Evolutionary conservation across 2,797 vertebrate species (phyloP).

Genomic region (Menidia menidia): DNA sequence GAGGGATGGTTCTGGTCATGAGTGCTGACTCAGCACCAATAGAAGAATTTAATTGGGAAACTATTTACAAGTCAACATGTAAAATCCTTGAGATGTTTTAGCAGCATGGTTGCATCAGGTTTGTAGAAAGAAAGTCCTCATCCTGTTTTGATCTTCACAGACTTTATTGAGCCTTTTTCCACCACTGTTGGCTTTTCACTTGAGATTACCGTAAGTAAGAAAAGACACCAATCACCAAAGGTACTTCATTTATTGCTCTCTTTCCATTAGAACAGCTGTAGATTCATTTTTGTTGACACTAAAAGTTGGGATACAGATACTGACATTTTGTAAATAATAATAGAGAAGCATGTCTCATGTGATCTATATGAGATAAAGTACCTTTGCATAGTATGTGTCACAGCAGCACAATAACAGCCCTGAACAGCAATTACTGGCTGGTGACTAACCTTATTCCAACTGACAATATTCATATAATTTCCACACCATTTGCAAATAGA

Average conservation of each 20-base stretch:
- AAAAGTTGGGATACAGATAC: too few relatives aligned
- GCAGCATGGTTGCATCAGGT: slow-evolving; percentile 29
- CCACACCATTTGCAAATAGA: slow-evolving; percentile 56
- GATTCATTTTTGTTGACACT: too few relatives aligned
- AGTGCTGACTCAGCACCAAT: slow-evolving; percentile 72
- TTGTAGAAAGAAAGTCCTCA: slow-evolving; percentile 5
- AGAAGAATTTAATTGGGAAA: slow-evolving; percentile 60
- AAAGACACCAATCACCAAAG: too few relatives aligned
- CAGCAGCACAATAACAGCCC: slow-evolving; percentile 41
- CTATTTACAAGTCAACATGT: slow-evolving; percentile 34
- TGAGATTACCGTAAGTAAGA: too few relatives aligned
- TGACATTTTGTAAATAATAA: too few relatives aligned
- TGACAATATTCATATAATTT: slow-evolving; percentile 77
- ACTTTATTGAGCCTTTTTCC: not conserved
- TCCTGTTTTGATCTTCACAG: slow-evolving; percentile 18
- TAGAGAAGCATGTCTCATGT: not conserved
- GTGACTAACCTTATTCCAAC: slow-evolving; percentile 72
- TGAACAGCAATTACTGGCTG: slow-evolving; percentile 42
- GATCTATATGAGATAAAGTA: slow-evolving; percentile 50
- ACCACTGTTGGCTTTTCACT: too few relatives aligned
- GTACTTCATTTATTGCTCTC: too few relatives aligned
- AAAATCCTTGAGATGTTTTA: slow-evolving; percentile 29
- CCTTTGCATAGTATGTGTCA: slow-evolving; percentile 52
- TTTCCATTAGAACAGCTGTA: too few relatives aligned
- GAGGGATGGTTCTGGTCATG: slow-evolving; percentile 63